Base-by-base conservation (phyloP, 2,113 vertebrate genomes). In the Eubucco bourcierii region DNA sequence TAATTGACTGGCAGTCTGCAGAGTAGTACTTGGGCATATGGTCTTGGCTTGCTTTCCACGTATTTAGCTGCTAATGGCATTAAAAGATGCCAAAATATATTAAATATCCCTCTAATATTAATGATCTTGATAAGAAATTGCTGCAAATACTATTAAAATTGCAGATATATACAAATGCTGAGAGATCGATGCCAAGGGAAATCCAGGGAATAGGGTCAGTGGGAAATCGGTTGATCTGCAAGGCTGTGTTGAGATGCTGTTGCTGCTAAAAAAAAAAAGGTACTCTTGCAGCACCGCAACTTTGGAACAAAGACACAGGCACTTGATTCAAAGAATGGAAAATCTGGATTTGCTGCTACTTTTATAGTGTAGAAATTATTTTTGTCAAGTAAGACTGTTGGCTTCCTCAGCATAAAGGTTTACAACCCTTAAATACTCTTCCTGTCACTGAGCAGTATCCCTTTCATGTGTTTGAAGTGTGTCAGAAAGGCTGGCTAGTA, bases 381-480 rank as follows among this genome's bases (percentile, higher is more conserved):
- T 94, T 90, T 96, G 79, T 84, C 1, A 2, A 65, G 50, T 95
- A 67, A 94, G 79, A 28, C 53, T 85, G 25, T 77, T 94, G 84
- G 65, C 28, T 90, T 94, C 47, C 79, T 94, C 76, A 46, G 72
- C 68, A 34, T 87, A 78, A 91, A 80, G 90, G 76, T 94, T 95
- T 95, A 87, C 39, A 94, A 11, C 76, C 68, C 70, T 79, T 81
- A 78, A 93, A 86, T 59, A 86, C 50, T 79, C 91, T 78, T 95
- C 83, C 90, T 95, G 82, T 88, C 63, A 59, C 80, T 86, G 10
- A 90, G 76, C 90, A 86, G 80, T 74, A 65, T 92, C 71, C 63
- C 53, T 95, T 94, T 91, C 68, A 64, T 44, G 64, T 2, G 7
- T 87, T 63, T 88, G 64, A 92, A 72, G 73, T 68, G 25, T 80